Conservation (phyloP, 1,140 invertebrate species). For the Tetranychus urticae region DNA sequence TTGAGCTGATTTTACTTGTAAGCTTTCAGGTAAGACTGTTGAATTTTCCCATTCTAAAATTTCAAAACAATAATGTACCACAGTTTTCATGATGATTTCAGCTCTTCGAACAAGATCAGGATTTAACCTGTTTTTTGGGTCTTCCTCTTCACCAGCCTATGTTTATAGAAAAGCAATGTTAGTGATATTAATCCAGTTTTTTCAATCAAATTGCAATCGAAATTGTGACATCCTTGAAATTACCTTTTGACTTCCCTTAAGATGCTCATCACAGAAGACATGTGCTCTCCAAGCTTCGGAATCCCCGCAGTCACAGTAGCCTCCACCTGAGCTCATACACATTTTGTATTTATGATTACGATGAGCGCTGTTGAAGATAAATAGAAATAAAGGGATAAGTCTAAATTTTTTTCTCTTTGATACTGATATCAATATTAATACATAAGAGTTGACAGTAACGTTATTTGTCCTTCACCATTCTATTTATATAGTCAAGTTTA, state of each 20-base stretch:
- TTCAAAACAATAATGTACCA: conserved; percentile 52
- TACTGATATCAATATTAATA: neutral
- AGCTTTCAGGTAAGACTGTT: conserved; percentile 25
- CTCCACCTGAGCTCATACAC: conserved; percentile 57
- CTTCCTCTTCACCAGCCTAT: neutral
- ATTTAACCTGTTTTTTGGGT: neutral
- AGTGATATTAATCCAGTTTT: no score
- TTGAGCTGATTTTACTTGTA: conserved; percentile 31
- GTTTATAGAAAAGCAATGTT: no score
- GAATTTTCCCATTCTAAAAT: conserved; percentile 44
- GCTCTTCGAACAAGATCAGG: conserved; percentile 42
- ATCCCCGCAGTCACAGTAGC: conserved; percentile 91
- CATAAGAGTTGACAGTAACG: no score
- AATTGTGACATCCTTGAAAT: no score
- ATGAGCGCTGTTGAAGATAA: conserved; percentile 14
- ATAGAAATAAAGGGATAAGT: neutral
- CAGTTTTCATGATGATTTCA: conserved; percentile 26
- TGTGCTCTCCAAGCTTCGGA: conserved; percentile 76
- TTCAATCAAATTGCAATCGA: no score
- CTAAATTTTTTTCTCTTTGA: neutral
- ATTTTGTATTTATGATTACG: conserved; percentile 54
- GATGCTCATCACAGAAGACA: conserved; percentile 44
- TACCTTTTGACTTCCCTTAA: conserved; percentile 11
- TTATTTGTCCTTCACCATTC: no score
- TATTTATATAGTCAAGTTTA: no score